These are phyloP conservation scores for Garra rufa DNA, from an alignment of 2,113 vertebrate species.

Conservation along the genomic window DNA sequence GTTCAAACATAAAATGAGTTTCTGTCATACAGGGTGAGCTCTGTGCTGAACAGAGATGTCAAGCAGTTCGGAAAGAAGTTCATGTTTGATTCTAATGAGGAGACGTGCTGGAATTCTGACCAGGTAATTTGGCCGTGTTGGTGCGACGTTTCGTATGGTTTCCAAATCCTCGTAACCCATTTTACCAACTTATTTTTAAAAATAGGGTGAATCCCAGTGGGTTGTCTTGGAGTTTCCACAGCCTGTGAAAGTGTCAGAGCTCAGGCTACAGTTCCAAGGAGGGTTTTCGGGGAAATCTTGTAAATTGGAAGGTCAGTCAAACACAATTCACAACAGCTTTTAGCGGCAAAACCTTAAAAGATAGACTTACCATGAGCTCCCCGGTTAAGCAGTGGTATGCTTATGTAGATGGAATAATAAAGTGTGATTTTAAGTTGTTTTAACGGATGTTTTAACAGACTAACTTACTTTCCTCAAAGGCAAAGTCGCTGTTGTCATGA, in stretches of 20 bases:
- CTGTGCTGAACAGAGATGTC: conserved; percentile 86
- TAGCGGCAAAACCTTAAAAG: background rate
- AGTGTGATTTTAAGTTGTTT: background rate
- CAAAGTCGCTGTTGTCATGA: background rate
- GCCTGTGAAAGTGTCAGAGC: conserved; percentile 74
- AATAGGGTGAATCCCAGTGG: conserved; percentile 90
- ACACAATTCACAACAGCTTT: background rate
- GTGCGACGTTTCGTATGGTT: background rate
- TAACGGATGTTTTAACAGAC: background rate
- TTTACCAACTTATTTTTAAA: background rate
- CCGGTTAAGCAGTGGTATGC: background rate
- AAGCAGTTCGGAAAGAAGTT: conserved; percentile 92
- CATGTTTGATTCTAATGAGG: conserved; percentile 89
- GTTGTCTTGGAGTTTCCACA: conserved; percentile 86
- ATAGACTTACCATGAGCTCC: background rate
- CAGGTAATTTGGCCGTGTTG: conserved; percentile 75
- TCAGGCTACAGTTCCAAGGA: conserved; percentile 93
- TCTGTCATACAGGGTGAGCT: conserved; percentile 84
- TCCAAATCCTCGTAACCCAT: background rate
- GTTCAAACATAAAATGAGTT: too few relatives aligned
- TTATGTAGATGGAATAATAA: background rate
- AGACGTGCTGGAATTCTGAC: conserved; percentile 96
- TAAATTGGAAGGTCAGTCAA: conserved; percentile 82
- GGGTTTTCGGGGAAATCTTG: conserved; percentile 88
- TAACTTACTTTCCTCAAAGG: background rate